A percentile compares a stretch with the other conserved stretches of the same genome.
Conservation (phyloP, 2,888 invertebrate species). For the Amiota communis region DNA sequence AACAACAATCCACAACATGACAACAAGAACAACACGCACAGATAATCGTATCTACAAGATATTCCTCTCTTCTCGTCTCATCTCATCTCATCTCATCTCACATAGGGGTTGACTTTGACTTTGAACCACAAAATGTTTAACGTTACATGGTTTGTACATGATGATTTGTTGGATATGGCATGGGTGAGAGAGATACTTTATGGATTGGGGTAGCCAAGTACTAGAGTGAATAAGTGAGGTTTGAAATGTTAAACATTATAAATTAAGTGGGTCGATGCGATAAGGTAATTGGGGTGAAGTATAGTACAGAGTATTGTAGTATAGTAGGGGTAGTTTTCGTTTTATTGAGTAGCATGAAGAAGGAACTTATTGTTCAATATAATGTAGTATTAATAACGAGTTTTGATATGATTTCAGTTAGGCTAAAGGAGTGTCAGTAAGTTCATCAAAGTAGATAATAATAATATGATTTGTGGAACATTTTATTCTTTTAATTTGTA, state of each 20-base stretch:
- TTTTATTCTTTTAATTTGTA: background rate
- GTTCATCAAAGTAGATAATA: background rate
- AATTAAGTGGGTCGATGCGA: constrained; percentile 70
- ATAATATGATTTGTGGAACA: background rate
- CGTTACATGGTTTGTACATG: constrained; percentile 33
- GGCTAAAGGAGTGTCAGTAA: no score
- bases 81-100: background rate
- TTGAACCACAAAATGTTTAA: constrained; percentile 45
- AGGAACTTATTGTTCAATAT: background rate
- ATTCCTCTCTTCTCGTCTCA: background rate
- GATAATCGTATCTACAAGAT: background rate
- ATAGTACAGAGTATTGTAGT: constrained; percentile 40
- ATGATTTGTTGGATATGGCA: constrained; percentile 2
- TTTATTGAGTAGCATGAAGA: background rate
- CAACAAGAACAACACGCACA: constrained; percentile 14
- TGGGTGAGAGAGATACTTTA: constrained; percentile 9
- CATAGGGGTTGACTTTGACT: constrained; percentile 41
- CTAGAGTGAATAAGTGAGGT: background rate
- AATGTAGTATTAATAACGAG: constrained; percentile 21
- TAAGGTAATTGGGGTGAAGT: constrained; percentile 73
- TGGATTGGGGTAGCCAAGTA: constrained; percentile 34
- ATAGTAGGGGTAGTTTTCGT: background rate
- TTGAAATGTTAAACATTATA: constrained; percentile 64
- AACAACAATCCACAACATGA: background rate
- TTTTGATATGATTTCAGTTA: background rate